Evolutionary conservation across 2,888 invertebrate genomes (phyloP).

Genomic region (Eupithecia vulgata): DNA sequence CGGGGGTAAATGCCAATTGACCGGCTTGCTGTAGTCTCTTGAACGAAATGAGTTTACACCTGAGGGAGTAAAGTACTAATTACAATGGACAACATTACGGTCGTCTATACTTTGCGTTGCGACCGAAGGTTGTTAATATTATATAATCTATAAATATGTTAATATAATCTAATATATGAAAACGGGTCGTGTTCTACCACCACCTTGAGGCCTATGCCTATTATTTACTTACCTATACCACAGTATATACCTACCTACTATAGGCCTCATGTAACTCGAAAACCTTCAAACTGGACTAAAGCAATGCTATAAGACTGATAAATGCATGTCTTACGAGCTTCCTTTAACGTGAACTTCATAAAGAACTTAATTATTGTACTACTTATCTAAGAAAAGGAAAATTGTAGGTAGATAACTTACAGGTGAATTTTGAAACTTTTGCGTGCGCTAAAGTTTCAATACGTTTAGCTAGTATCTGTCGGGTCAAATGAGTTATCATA

Average conservation of each 20-base stretch:
- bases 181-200: background rate
- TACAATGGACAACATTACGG: background rate
- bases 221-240: too few species aligned
- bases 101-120: background rate
- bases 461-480: conserved; percentile 51
- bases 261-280: background rate
- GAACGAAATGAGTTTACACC: conserved; percentile 14
- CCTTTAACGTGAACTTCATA: background rate
- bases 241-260: too few species aligned
- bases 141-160: too few species aligned
- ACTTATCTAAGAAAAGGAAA: background rate
- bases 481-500: conserved; percentile 68
- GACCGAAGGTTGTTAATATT: too few species aligned
- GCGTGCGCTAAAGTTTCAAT: conserved; percentile 45
- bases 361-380: too few species aligned
- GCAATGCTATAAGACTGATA: background rate
- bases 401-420: conserved; percentile 18
- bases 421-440: conserved; percentile 25
- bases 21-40: conserved; percentile 27
- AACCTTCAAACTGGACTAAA: background rate
- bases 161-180: background rate
- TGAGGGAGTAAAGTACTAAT: background rate
- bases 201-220: too few species aligned
- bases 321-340: background rate
- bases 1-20: conserved; percentile 53